Evolutionary conservation across 2,113 vertebrate species (phyloP).

Genomic region (Pachycephala philippinensis): DNA sequence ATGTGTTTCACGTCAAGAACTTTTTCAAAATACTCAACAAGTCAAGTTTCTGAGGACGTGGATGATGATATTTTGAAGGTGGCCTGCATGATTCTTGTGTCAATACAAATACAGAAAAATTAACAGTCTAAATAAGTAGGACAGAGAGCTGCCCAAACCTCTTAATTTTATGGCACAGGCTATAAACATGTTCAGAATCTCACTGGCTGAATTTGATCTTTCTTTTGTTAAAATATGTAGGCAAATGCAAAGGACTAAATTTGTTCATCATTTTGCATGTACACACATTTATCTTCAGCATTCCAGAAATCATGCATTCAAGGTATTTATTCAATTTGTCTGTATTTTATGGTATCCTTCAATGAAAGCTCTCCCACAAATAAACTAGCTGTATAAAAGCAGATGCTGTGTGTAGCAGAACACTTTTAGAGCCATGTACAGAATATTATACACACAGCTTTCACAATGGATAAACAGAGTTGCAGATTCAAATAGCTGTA

Average conservation of each 20-base stretch:
- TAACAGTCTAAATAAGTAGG: not conserved
- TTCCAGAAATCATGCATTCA: not conserved
- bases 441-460: not conserved
- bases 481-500: not conserved
- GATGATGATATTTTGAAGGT: not conserved
- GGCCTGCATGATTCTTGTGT: not conserved
- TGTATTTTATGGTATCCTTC: slow-evolving; percentile 22
- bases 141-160: not conserved
- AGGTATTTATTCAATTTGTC: not conserved
- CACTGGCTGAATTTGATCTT: not conserved
- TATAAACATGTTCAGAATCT: not conserved
- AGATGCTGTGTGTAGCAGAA: not conserved
- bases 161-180: not conserved
- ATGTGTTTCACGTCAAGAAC: not conserved
- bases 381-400: slow-evolving; percentile 30
- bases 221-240: not conserved
- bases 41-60: not conserved
- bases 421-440: not conserved
- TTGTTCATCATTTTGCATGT: not conserved
- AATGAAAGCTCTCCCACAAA: slow-evolving; percentile 40
- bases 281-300: not conserved
- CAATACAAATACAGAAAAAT: not conserved
- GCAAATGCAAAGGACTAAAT: not conserved
- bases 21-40: not conserved
- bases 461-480: not conserved